Evolutionary conservation across 2,888 invertebrate genomes (phyloP).

Genomic region (Plutella xylostella): DNA sequence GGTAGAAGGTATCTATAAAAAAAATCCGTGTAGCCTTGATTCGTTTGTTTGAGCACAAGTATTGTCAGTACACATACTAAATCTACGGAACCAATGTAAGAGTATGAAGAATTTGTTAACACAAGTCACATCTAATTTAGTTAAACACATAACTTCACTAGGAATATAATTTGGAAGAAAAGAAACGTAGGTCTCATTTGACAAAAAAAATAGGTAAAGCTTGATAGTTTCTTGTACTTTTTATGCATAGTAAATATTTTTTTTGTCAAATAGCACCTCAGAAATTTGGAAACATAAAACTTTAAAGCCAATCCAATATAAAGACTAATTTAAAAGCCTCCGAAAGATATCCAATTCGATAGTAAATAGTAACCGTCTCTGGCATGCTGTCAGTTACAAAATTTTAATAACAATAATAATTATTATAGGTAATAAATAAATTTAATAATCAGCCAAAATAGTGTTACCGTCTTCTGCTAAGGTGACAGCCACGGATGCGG

Average conservation of each 20-base stretch:
- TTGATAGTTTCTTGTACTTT: background rate
- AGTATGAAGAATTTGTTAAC: constrained; percentile 47
- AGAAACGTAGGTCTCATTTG: background rate
- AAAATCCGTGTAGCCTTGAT: too few relatives aligned
- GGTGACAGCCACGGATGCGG: constrained; percentile 54
- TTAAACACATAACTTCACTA: constrained; percentile 40
- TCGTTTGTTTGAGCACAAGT: constrained; percentile 31
- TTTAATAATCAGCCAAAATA: constrained; percentile 32
- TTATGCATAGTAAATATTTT: too few relatives aligned
- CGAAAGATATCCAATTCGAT: constrained; percentile 37
- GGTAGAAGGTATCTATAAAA: too few relatives aligned
- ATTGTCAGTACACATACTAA: constrained; percentile 47
- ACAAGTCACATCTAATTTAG: constrained; percentile 63
- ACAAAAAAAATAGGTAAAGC: background rate
- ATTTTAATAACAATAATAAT: constrained; percentile 38
- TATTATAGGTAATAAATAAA: constrained; percentile 33
- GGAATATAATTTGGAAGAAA: constrained; percentile 10
- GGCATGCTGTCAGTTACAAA: constrained; percentile 67
- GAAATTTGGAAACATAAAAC: constrained; percentile 46
- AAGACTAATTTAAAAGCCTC: constrained; percentile 46
- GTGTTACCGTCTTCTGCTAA: constrained; percentile 66
- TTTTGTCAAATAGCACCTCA: constrained; percentile 12
- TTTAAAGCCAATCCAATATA: constrained; percentile 53
- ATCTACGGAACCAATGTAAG: constrained; percentile 50
- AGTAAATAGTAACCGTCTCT: too few relatives aligned